Conservation (phyloP, 2,888 invertebrate species). For the Cerastis rubricosa region DNA sequence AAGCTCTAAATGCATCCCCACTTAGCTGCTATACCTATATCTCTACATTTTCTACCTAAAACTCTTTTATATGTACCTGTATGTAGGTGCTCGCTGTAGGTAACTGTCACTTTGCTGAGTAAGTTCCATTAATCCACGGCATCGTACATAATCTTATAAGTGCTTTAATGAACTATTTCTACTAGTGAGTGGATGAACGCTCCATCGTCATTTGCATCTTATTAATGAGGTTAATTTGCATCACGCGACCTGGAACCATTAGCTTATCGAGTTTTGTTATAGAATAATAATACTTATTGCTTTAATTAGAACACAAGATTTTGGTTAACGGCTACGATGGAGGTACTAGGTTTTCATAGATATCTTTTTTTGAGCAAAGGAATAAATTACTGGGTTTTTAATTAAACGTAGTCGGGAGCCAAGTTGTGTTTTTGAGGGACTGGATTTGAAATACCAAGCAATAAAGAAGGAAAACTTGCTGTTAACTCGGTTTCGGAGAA, state of each 20-base stretch:
- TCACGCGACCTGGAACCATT: constrained; percentile 22
- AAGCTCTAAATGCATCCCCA: constrained; percentile 17
- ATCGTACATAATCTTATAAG: constrained; percentile 42
- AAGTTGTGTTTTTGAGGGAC: neutral
- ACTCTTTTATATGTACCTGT: neutral
- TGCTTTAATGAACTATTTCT: constrained; percentile 37
- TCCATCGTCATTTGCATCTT: constrained; percentile 22
- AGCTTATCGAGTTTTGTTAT: neutral
- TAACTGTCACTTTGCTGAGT: constrained; percentile 20
- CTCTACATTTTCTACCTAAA: neutral
- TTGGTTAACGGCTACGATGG: neutral
- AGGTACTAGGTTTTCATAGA: neutral
- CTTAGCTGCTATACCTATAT: neutral
- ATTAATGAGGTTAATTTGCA: constrained; percentile 23
- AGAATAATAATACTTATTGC: neutral
- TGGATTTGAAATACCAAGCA: neutral
- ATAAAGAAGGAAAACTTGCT: neutral
- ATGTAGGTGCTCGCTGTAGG: neutral
- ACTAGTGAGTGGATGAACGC: constrained; percentile 1
- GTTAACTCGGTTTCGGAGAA: no score
- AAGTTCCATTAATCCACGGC: constrained; percentile 28
- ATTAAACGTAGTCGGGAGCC: neutral
- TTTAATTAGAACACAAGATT: neutral
- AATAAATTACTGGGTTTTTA: neutral
- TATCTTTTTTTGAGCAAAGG: neutral